A percentile compares a stretch with the other conserved stretches of the same genome.
Evolutionary conservation across 2,113 vertebrate genomes (phyloP).

Genomic region (Pampusana beccarii): DNA sequence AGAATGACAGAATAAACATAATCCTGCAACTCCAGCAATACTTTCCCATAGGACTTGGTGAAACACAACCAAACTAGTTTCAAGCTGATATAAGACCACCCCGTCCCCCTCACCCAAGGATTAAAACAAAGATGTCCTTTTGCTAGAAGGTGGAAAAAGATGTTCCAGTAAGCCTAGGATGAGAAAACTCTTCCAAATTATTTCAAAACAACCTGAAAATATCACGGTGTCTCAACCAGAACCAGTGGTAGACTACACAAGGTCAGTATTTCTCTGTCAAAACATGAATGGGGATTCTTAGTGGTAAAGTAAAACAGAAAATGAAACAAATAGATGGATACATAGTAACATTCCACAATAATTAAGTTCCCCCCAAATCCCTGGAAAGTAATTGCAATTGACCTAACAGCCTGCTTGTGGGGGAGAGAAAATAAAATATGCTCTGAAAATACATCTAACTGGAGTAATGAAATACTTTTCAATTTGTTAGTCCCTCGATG

Average conservation of each 20-base stretch:
- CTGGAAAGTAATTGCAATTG: not conserved
- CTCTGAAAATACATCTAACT: not conserved
- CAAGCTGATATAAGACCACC: not conserved
- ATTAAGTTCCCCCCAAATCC: not conserved
- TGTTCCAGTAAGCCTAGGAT: not conserved
- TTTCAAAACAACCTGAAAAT: conserved; percentile 25
- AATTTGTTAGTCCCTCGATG: not conserved
- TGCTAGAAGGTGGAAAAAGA: not conserved
- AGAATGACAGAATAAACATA: not conserved
- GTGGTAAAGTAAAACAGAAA: not conserved
- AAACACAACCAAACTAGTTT: not conserved
- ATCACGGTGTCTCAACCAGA: not conserved
- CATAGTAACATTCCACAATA: not conserved
- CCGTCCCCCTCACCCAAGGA: accelerated
- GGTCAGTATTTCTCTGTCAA: not conserved
- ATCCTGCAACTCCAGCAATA: not conserved
- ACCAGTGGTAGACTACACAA: not conserved
- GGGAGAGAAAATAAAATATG: not conserved
- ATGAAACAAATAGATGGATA: not conserved
- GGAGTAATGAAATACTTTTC: not conserved
- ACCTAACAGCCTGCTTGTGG: not conserved
- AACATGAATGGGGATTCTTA: not conserved
- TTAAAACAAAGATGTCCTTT: not conserved
- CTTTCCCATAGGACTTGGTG: not conserved
- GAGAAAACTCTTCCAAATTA: not conserved